Base-by-base conservation (phyloP, 2,888 invertebrate species). In the Epinotia demarniana region DNA sequence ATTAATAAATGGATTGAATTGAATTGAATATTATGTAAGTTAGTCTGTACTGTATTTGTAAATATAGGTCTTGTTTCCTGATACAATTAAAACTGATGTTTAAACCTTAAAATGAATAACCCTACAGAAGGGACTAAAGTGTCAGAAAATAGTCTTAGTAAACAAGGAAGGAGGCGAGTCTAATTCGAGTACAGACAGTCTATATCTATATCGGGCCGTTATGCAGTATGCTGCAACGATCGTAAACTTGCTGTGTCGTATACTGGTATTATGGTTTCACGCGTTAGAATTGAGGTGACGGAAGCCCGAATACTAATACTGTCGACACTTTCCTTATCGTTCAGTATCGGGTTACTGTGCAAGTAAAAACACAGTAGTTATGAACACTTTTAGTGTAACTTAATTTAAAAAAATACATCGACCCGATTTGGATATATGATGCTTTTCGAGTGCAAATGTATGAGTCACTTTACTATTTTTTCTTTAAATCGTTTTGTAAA, bases 221-320 rank as follows among this genome's bases (percentile, higher is more conserved):
- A 53, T 68, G 74, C 57, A 62, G 43, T 27, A 27, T 46, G 68
- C 75, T 77, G 73, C 77, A 79, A 76, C 77, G 78, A 75, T 81
- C 82, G 80, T 84, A 83, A 84, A 83, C 78, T 73, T 77, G 74
- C 70, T 78, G 79, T 80, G 79, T 73, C 63, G 62, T 61, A 23
- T 8, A 61, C 27, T 62, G 61, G 78, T 79, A 79, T 81, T 79
- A 82, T 79, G 79, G 77, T 78, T 76, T 78, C 77, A 82, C 78
- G 73, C 72, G 58, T 46, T 72, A 19, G n/a, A 58, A 46, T 27
- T 57, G 76, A 71, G 78, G 77, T 77, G 77, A 79, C 80, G 79
- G 80, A 83, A 80, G 81, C 81, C 78, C 81, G 79, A 78, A 68
- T 68, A 73, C 53, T 53, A 60, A 68, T n/a, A n/a, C n/a, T 75